Base-by-base conservation (phyloP, 2,113 vertebrate species). In the Galemys pyrenaicus region DNA sequence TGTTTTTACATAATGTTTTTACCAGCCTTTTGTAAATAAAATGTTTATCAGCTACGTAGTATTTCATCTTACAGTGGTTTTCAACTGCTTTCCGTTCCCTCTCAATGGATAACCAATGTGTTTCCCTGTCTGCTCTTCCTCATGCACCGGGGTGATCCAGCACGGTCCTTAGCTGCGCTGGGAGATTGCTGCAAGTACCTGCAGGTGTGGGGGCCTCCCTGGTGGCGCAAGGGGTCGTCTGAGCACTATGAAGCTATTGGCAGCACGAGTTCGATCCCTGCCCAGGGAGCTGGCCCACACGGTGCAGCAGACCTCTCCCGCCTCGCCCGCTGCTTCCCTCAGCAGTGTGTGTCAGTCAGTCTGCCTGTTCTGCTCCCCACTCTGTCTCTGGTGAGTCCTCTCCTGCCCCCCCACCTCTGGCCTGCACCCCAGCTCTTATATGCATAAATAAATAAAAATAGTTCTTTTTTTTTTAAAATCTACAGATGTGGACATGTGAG, bases 1-100 rank as follows among this genome's bases (percentile, higher is more conserved):
- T n/a, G 64, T 32, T 15, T 65, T 64, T 12, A 32, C 70, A 77
- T 49, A 4, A 11, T 2, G 65, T 54, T 39, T 67, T 35, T n/a
- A 32, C 9, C 89, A 22, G 37, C 17, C 10, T 82, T 49, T 44
- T 28, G 56, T 73, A 73, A 91, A 87, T 94, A 91, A 89, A 91
- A 49, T 39, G 41, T 68, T 68, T 62, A 44, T 73, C 37, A 17
- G 44, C 84, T 81, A 64, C 10, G 3, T 30, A 24, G 0, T 22
- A 37, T n/a, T 83, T 71, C 28, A 46, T 49, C 54, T 0, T n/a
- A 30, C 5, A 9, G 9, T 68, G 17, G 32, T 17, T 56, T 58
- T 77, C 19, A 0, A 30, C 20, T 62, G 37, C 54, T 13, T 39
- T n/a, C 2, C 3, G 20, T 82, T 82, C 62, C 65, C 60, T 54